Evolutionary conservation across 2,113 vertebrate genomes (phyloP).

Genomic region (Oncorhynchus tshawytscha): DNA sequence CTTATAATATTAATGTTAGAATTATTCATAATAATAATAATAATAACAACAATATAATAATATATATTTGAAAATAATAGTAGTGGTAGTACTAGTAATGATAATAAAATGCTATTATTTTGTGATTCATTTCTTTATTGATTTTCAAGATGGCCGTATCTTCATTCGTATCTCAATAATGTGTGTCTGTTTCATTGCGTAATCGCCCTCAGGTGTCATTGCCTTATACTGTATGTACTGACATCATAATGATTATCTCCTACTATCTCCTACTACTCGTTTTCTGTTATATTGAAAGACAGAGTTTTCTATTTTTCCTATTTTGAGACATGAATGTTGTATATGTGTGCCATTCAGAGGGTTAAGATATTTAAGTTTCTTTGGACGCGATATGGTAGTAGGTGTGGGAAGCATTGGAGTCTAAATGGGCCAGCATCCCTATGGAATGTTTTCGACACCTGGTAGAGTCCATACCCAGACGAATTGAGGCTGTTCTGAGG

Average conservation of each 20-base stretch:
- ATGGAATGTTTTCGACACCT: no score
- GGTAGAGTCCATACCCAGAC: no score
- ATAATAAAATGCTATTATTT: background rate
- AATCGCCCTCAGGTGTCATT: constrained; percentile 59
- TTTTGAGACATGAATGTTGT: background rate
- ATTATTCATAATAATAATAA: background rate
- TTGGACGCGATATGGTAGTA: no score
- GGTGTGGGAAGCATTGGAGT: no score
- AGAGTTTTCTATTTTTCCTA: constrained; percentile 29
- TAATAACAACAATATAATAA: background rate
- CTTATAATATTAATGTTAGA: background rate
- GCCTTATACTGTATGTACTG: constrained; percentile 53
- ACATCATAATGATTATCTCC: constrained; percentile 68
- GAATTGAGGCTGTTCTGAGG: no score
- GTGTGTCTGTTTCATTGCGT: constrained; percentile 40
- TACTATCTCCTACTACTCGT: constrained; percentile 51
- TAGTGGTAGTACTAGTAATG: background rate
- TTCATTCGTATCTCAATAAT: constrained; percentile 28
- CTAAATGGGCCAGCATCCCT: no score
- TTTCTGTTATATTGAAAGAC: constrained; percentile 21
- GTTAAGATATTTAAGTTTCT: no score
- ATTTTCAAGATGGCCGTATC: background rate
- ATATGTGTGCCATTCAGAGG: no score
- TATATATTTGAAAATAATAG: background rate
- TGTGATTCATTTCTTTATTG: background rate